Conservation (phyloP, 2,797 vertebrate genomes). For the Chiloscyllium punctatum region DNA sequence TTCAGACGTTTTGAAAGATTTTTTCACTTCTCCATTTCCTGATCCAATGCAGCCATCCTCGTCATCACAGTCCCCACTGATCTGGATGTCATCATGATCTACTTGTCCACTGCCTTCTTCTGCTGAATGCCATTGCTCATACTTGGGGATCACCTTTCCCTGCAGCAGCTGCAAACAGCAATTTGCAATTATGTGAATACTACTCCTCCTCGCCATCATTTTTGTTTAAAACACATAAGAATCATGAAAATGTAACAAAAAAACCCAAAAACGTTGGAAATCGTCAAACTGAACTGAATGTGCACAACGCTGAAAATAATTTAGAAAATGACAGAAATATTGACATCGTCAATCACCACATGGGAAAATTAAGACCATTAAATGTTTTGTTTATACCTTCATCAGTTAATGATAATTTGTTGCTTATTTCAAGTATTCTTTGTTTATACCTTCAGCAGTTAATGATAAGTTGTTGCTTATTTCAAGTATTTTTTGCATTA, state of each 20-base stretch:
- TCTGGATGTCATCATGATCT: slow-evolving; percentile 45
- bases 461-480: background rate
- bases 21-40: slow-evolving; percentile 63
- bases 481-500: background rate
- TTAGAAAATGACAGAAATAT: background rate
- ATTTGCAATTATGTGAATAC: background rate
- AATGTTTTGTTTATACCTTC: background rate
- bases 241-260: background rate
- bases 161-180: slow-evolving; percentile 64
- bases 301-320: background rate
- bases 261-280: background rate
- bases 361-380: too few relatives aligned
- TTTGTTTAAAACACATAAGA: background rate
- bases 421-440: background rate
- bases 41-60: slow-evolving; percentile 77
- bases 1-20: slow-evolving; percentile 55
- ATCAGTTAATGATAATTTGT: background rate
- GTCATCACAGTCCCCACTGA: slow-evolving; percentile 82
- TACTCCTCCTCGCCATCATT: background rate
- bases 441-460: background rate
- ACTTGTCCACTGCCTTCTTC: slow-evolving; percentile 47
- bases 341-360: background rate
- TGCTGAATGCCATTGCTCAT: slow-evolving; percentile 58
- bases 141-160: slow-evolving; percentile 67
- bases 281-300: background rate